These are phyloP conservation scores for Chloroceryle amazona DNA, from an alignment of 2,797 vertebrate species.

Conservation along the genomic window DNA sequence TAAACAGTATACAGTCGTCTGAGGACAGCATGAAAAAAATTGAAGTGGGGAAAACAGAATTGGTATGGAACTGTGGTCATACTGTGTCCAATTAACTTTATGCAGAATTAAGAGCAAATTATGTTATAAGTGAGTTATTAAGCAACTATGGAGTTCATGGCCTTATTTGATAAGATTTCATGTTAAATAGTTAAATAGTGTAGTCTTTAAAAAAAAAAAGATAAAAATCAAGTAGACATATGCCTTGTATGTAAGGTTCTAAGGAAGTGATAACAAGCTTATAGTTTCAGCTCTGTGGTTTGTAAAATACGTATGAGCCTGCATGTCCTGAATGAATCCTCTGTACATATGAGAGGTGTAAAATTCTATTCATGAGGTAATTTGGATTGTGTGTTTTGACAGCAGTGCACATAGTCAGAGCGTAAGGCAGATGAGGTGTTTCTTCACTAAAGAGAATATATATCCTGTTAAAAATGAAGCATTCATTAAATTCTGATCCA, in stretches of 20 bases:
- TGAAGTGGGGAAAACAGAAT: neutral
- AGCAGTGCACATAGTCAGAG: neutral
- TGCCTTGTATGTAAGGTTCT: neutral
- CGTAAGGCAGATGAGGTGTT: neutral
- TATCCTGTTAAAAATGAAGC: neutral
- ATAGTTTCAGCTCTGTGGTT: neutral
- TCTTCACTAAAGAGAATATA: neutral
- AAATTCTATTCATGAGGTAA: neutral
- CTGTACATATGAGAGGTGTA: neutral
- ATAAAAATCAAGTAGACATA: neutral
- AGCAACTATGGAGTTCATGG: neutral
- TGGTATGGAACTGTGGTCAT: neutral
- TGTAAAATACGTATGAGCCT: neutral
- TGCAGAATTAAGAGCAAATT: neutral
- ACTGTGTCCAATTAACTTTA: neutral
- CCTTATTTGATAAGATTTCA: neutral
- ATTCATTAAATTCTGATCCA: neutral
- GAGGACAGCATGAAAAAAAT: neutral
- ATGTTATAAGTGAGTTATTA: neutral
- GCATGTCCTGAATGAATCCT: neutral
- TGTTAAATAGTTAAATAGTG: neutral
- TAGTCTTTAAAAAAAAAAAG: neutral
- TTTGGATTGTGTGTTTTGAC: neutral
- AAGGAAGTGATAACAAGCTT: neutral
- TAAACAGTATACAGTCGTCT: neutral